Conservation (phyloP, 2,888 invertebrate species). For the Tetranychus truncatus region DNA sequence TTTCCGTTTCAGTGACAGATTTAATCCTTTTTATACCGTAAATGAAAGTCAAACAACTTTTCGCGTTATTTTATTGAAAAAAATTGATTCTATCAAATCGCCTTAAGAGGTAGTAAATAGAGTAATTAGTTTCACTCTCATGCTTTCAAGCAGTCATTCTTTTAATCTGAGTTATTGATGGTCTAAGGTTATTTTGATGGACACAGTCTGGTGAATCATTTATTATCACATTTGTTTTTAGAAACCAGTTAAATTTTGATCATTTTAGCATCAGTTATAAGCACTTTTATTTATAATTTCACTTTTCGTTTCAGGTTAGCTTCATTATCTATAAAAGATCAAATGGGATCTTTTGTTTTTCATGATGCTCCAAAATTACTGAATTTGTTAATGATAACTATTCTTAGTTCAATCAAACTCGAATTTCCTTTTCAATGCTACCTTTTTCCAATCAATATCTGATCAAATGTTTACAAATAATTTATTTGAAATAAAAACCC, state of each 20-base stretch:
- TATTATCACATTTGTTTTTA: background rate
- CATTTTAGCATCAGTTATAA: background rate
- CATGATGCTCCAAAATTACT: no score
- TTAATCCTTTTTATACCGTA: background rate
- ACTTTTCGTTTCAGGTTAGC: background rate
- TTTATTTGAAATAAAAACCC: no score
- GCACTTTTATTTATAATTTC: no score
- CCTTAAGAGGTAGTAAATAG: background rate
- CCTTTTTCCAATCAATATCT: no score
- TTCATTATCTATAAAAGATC: background rate
- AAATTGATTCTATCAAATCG: background rate
- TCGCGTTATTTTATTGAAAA: conserved; percentile 1
- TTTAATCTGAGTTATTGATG: background rate
- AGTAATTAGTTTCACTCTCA: background rate
- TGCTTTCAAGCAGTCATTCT: background rate
- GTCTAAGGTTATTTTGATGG: background rate
- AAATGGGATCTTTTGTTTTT: no score
- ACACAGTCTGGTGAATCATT: background rate
- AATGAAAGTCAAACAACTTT: background rate
- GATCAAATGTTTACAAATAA: no score
- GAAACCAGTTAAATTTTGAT: background rate
- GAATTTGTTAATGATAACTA: no score
- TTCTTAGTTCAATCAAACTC: no score
- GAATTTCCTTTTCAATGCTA: no score
- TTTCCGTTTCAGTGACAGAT: background rate